Evolutionary conservation across 1,140 invertebrate species (phyloP), one percentile per base, ranked within the genome.

Genomic region (Tachypleus tridentatus): DNA sequence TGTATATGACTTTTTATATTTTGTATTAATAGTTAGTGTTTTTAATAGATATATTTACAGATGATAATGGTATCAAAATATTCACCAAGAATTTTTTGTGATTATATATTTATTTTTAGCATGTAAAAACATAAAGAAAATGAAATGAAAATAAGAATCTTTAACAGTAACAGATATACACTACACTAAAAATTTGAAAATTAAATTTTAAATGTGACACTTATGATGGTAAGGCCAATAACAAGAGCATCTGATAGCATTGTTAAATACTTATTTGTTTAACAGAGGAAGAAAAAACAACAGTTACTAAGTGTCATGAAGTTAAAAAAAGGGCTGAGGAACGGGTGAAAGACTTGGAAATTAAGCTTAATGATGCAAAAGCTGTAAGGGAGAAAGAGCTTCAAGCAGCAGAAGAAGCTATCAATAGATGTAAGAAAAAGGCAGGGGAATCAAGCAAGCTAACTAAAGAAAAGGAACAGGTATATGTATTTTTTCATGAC

Each of bases 281-380:
- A 73, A 58, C 69, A 86, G 84, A 75, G 75, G 80, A 84, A 65
- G 74, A 88, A 52, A 76, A 79, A 47, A 76, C 77, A 60, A 83
- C 81, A 64, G 79, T 87, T 57, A 73, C 80, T 62, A 70, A 77
- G 10, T 85, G 85, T 8, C 81, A 85, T 66, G 73, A 78, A 63
- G 80, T 76, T 6, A 82, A 87, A 70, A 80, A 79, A 49, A 84
- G 83, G 58, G 82, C 82, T 11, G 76, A 79, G 3, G 80, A 81
- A 62, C 84, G 85, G 67, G 84, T 86, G 0, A 84, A 84, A 69
- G 84, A 90, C 62, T 75, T 96, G 4, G 85, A 92, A 72, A 74
- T 77, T 56, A 91, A 93, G 74, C 81, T 92, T 52, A 86, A 87
- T 70, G 87, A 94, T 79, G 82, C 87, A 2, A 85, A 88, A 71